Conservation (phyloP, 2,113 vertebrate genomes). For the Hyperoodon ampullatus region DNA sequence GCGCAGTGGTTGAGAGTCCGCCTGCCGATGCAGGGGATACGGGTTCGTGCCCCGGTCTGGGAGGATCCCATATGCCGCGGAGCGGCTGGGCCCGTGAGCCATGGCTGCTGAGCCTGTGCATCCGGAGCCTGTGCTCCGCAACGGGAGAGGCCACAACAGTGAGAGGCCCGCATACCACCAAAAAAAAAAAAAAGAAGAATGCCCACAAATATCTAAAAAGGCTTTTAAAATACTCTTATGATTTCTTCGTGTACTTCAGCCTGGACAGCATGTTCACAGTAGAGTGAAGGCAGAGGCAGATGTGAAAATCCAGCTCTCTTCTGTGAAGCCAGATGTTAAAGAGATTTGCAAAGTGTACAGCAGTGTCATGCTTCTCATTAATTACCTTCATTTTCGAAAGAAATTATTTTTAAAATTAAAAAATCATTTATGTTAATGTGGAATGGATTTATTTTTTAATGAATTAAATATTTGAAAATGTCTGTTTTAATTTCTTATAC, state of each 20-base stretch:
- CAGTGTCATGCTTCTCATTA: not conserved
- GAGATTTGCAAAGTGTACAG: not conserved
- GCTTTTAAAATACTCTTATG: not conserved
- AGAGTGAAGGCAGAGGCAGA: not conserved
- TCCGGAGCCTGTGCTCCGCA: too few species aligned
- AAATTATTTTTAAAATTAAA: not conserved
- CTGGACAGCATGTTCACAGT: accelerated
- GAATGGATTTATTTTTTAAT: not conserved
- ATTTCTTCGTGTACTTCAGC: not conserved
- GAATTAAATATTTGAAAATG: not conserved
- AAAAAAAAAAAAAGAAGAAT: too few species aligned
- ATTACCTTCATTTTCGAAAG: not conserved
- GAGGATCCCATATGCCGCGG: too few species aligned
- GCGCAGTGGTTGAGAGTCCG: too few species aligned
- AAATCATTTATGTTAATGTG: not conserved
- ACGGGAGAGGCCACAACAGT: too few species aligned
- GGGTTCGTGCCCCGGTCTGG: too few species aligned
- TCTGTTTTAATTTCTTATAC: not conserved
- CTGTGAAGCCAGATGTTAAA: accelerated
- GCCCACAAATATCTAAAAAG: not conserved
- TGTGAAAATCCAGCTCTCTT: accelerated
- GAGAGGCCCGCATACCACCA: too few species aligned
- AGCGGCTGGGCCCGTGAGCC: too few species aligned
- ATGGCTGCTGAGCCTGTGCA: too few species aligned
- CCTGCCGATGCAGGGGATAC: too few species aligned